Base-by-base conservation (phyloP, 2,888 invertebrate genomes). In the Ommatoiulus sabulosus region DNA sequence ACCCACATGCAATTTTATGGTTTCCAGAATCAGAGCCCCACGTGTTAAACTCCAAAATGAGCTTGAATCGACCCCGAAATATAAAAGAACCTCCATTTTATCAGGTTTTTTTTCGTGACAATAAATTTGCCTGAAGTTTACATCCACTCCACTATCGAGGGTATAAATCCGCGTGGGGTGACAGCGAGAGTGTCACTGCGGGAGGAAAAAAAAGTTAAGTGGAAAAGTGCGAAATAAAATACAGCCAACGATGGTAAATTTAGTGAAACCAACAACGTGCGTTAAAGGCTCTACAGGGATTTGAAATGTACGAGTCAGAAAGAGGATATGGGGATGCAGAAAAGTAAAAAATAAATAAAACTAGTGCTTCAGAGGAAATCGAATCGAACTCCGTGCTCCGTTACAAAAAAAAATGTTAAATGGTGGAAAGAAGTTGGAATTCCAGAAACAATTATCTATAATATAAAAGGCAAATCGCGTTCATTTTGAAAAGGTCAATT, bases 221-320 rank as follows among this genome's bases (percentile, higher is more conserved):
- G 57, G 57, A 57, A 57, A 57, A 57, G 15, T 57, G 57, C 10
- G 57, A 57, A 57, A 57, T 57, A 57, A 57, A 57, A 57, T 57
- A 57, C 57, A 3, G 17, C 57, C 57, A 57, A 17, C 12, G 57
- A 57, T 15, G 17, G 57, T 15, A 57, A 57, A 57, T 57, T 57
- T 57, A 57, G 57, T 15, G 57, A 57, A 57, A 57, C 57, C 57
- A 57, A 57, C 57, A 57, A 57, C 57, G 17, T 57, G 57, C 57
- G 57, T 17, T 57, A 57, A 57, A 57, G 57, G 12, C 57, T 57
- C 57, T 17, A 57, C 57, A 15, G 57, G 17, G 57, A 57, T 57
- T 57, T 57, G 57, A 57, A 57, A 57, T 57, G 4, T 57, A 7
- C 57, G 15, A 57, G 10, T 57, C 57, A 57, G 57, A 57, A 57